Conservation (phyloP, 2,888 invertebrate species). For the Dasypolia templi region DNA sequence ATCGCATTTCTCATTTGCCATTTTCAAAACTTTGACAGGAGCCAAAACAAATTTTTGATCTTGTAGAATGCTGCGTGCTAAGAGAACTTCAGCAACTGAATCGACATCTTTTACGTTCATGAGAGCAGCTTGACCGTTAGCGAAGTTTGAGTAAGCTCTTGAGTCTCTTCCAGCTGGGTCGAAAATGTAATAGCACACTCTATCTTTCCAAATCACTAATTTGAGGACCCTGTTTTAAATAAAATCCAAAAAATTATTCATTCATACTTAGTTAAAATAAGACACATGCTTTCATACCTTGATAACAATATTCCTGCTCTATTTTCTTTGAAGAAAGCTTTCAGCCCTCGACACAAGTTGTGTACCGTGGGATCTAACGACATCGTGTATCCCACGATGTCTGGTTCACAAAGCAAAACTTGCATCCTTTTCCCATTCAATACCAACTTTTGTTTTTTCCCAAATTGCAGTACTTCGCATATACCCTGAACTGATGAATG, state of each 20-base stretch:
- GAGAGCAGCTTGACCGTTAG: slow-evolving; percentile 89
- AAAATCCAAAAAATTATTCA: not conserved
- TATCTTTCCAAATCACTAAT: slow-evolving; percentile 91
- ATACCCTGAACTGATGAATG: slow-evolving; percentile 87
- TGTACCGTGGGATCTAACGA: slow-evolving; percentile 85
- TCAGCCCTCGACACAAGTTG: slow-evolving; percentile 89
- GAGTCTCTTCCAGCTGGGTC: slow-evolving; percentile 91
- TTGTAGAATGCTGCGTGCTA: slow-evolving; percentile 86
- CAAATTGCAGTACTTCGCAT: slow-evolving; percentile 86
- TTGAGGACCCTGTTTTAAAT: slow-evolving; percentile 80
- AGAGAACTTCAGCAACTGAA: slow-evolving; percentile 86
- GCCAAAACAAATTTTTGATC: slow-evolving; percentile 88
- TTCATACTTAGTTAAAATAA: not conserved
- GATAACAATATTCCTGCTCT: slow-evolving; percentile 88
- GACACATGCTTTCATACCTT: slow-evolving; percentile 72
- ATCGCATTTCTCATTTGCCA: slow-evolving; percentile 83
- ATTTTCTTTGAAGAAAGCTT: slow-evolving; percentile 89
- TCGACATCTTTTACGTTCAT: slow-evolving; percentile 89
- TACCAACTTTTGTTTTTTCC: slow-evolving; percentile 83
- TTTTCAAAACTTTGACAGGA: slow-evolving; percentile 86
- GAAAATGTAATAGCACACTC: slow-evolving; percentile 91
- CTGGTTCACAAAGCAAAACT: slow-evolving; percentile 84
- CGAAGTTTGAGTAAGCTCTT: slow-evolving; percentile 86
- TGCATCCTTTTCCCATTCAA: slow-evolving; percentile 86
- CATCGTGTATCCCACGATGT: slow-evolving; percentile 88